phyloP scores from a whole-genome alignment of 2,888 invertebrate species.

The Lasius platythorax region DNA sequence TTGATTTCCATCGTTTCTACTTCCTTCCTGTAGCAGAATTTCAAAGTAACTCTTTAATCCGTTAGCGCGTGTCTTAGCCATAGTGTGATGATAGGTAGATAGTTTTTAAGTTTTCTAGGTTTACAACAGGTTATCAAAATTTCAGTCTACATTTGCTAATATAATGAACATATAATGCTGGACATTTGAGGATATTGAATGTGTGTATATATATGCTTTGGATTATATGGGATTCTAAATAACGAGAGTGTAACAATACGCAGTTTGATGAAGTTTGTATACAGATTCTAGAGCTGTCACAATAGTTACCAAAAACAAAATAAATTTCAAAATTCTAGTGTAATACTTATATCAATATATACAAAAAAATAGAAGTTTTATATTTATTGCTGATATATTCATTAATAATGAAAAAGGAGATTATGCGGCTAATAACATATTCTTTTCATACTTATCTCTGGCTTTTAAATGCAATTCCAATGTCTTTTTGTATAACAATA shows the following conservation, averaged over 20 bases:
- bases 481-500: neutral
- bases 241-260: constrained; percentile 16
- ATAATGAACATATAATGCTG: neutral
- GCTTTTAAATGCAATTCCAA: neutral
- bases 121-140: neutral
- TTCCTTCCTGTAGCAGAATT: neutral
- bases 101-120: neutral
- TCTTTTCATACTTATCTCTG: neutral
- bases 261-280: constrained; percentile 25
- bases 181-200: constrained; percentile 31
- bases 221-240: constrained; percentile 36
- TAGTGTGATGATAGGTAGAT: neutral
- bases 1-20: neutral
- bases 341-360: neutral
- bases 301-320: constrained; percentile 65
- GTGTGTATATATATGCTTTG: neutral
- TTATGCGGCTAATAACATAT: neutral
- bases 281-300: constrained; percentile 55
- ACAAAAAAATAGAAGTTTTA: neutral
- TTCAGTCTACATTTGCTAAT: neutral
- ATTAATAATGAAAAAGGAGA: neutral
- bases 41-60: neutral
- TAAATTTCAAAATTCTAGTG: constrained; percentile 54
- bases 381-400: neutral
- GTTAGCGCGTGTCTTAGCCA: neutral